Base-by-base conservation (phyloP, 2,888 invertebrate species). In the Lasioglossum malachurum region DNA sequence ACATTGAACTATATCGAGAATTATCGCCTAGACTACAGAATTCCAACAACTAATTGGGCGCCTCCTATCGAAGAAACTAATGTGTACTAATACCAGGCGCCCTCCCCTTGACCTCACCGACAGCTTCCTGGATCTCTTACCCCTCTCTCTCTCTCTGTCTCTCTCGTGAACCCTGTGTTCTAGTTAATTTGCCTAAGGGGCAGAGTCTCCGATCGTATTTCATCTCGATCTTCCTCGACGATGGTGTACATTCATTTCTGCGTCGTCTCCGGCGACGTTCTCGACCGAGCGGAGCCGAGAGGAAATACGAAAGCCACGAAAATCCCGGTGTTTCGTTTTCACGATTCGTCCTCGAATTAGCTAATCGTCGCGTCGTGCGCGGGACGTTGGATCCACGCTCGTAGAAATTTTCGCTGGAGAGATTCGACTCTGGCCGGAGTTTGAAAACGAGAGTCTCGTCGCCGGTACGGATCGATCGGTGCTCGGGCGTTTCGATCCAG, bases 31-130 rank as follows among this genome's bases (percentile, higher is more conserved):
- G 88, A 92, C 93, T 94, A 94, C 93, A 93, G 94, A 94, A 94
- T 94, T 94, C 93, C 94, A 94, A 94, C 94, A 94, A 94, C 93
- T 94, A 94, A 93, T 93, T 91, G 92, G 93, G 94, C 94, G 94
- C 93, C 93, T 91, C 92, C 92, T 93, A 93, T 92, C 90, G 91
- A 90, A 91, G 86, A 92, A 94, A 93, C 93, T 93, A 94, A 91
- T 94, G 94, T 94, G 94, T 94, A 94, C 94, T 94, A 94, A 94
- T 94, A 93, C 93, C 94, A 94, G 94, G 94, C 94, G 94, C 94
- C 94, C 94, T 94, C 93, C 92, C 92, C 92, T 93, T 91, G 91
- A 93, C 89, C 88, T 91, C 80, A 85, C 89, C 92, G 91, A 91
- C 79, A 83, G 82, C 83, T 60, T 87, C 83, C 88, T 82, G 86